Evolutionary conservation across 2,797 vertebrate genomes (phyloP).

Genomic region (Hydrocynus forskahlii): DNA sequence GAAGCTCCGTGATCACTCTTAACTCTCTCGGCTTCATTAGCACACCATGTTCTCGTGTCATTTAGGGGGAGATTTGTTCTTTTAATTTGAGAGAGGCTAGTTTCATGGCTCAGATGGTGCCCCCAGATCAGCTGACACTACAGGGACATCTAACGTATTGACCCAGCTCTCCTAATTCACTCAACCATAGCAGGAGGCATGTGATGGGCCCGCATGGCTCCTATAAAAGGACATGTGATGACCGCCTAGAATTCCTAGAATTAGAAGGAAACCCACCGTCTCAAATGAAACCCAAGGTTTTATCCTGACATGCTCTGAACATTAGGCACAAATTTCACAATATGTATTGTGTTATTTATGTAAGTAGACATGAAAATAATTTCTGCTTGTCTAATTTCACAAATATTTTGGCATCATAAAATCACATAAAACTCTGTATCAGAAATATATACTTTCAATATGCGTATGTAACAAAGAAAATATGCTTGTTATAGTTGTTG

Average conservation of each 20-base stretch:
- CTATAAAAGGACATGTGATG: slow-evolving; percentile 16
- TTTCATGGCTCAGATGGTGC: slow-evolving; percentile 50
- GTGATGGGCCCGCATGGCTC: slow-evolving; percentile 14
- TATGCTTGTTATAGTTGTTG: no score
- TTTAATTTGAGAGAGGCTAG: slow-evolving; percentile 54
- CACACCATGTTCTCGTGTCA: slow-evolving; percentile 62
- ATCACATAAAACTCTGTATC: no score
- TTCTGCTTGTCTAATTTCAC: no score
- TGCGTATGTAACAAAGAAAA: no score
- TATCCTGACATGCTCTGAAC: slow-evolving; percentile 12
- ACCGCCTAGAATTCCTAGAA: slow-evolving; percentile 5
- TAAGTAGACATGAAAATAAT: no score
- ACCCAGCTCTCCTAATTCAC: slow-evolving; percentile 53
- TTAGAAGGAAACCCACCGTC: not conserved
- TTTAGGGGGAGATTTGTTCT: slow-evolving; percentile 47
- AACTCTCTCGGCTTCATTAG: slow-evolving; percentile 58
- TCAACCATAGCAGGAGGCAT: slow-evolving; percentile 15
- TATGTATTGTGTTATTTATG: not conserved
- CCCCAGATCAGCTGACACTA: slow-evolving; percentile 34
- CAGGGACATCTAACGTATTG: slow-evolving; percentile 42
- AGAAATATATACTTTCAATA: no score
- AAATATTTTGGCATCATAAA: no score
- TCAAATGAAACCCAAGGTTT: not conserved
- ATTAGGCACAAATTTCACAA: not conserved
- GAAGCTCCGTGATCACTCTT: slow-evolving; percentile 38